These are phyloP conservation scores for Trichogramma pretiosum DNA, from an alignment of 1,140 invertebrate genomes.

Conservation along the genomic window DNA sequence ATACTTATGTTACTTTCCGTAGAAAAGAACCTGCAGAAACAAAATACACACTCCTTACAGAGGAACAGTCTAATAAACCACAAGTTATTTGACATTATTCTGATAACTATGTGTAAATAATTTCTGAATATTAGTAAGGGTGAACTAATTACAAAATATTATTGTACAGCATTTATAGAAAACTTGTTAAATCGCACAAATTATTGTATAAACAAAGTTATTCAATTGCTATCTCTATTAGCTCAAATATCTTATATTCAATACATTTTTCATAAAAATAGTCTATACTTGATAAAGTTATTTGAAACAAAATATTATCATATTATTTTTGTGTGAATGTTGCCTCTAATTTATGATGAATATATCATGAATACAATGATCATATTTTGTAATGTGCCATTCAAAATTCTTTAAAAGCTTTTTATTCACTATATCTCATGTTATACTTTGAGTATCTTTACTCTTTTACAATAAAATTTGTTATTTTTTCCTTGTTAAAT, in stretches of 20 bases:
- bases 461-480: too few species aligned
- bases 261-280: too few species aligned
- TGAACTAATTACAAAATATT: too few species aligned
- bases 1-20: constrained; percentile 71
- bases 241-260: too few species aligned
- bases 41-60: constrained; percentile 40
- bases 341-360: neutral
- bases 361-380: neutral
- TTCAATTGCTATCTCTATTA: too few species aligned
- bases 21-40: constrained; percentile 45
- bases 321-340: constrained; percentile 5
- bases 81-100: constrained; percentile 12
- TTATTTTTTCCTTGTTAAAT: constrained; percentile 5
- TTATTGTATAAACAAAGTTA: too few species aligned
- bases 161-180: too few species aligned
- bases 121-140: too few species aligned
- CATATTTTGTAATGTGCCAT: constrained; percentile 2
- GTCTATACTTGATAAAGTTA: too few species aligned
- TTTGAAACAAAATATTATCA: too few species aligned
- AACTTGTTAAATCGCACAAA: too few species aligned
- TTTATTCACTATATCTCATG: neutral
- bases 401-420: neutral
- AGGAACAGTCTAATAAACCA: constrained; percentile 31
- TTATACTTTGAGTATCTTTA: too few species aligned
- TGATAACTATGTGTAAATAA: neutral